Percentiles rank a stretch among this genome's conserved stretches.
Evolutionary conservation across 2,113 vertebrate species (phyloP).

Genomic region (Orcinus orca): DNA sequence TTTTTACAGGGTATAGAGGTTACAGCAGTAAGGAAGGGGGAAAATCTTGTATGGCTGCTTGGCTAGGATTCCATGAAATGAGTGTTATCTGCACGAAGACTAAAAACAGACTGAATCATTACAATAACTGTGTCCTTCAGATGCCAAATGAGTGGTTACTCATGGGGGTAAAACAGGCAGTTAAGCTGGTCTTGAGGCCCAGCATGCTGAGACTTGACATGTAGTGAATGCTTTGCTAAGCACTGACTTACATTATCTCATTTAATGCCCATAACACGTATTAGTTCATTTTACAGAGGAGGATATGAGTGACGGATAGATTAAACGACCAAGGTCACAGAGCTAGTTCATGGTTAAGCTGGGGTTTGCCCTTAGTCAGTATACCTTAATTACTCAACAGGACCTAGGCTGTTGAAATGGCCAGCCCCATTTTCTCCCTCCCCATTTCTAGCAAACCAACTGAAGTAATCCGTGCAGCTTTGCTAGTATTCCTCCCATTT

Average conservation of each 20-base stretch:
- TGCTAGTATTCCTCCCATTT: background rate
- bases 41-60: background rate
- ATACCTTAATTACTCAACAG: background rate
- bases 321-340: background rate
- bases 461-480: background rate
- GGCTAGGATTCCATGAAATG: conserved; percentile 23
- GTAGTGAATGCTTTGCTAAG: background rate
- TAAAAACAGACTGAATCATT: conserved; percentile 36
- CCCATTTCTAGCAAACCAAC: background rate
- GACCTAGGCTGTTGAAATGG: background rate
- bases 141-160: background rate
- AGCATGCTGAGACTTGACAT: background rate
- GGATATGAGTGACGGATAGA: background rate
- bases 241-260: background rate
- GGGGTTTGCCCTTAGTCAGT: background rate
- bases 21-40: background rate
- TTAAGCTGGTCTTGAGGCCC: background rate
- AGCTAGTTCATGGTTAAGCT: background rate
- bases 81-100: background rate
- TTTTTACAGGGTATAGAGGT: background rate
- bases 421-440: background rate
- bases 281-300: background rate
- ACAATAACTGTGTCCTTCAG: background rate
- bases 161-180: background rate
- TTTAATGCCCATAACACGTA: background rate